Evolutionary conservation across 2,797 vertebrate genomes (phyloP).

Genomic region (Amphiprion clarkii): DNA sequence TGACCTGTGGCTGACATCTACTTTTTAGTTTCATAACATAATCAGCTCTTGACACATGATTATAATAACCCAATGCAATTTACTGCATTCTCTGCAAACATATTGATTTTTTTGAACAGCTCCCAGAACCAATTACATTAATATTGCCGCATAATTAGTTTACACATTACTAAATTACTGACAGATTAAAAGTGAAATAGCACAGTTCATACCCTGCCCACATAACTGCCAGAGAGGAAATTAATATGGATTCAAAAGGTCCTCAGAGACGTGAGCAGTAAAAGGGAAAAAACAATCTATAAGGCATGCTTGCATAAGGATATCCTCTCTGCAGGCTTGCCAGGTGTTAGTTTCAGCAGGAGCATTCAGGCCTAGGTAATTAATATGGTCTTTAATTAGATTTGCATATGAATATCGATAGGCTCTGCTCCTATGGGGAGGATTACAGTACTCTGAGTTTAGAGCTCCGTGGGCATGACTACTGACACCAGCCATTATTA

Average conservation of each 20-base stretch:
- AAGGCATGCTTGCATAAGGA: slow-evolving; percentile 92
- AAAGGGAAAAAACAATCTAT: slow-evolving; percentile 89
- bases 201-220: slow-evolving; percentile 93
- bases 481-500: slow-evolving; percentile 21
- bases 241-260: slow-evolving; percentile 99
- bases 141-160: slow-evolving; percentile 99
- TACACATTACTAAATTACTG: slow-evolving; percentile 99
- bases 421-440: slow-evolving; percentile 35
- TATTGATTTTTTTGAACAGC: slow-evolving; percentile 96
- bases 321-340: slow-evolving; percentile 89
- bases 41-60: slow-evolving; percentile 91
- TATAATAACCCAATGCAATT: slow-evolving; percentile 92
- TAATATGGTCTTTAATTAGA: slow-evolving; percentile 89
- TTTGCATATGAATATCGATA: slow-evolving; percentile 85
- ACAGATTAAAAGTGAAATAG: slow-evolving; percentile 99
- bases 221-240: slow-evolving; percentile 99
- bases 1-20: slow-evolving; percentile 85
- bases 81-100: slow-evolving; percentile 93
- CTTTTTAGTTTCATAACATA: slow-evolving; percentile 91
- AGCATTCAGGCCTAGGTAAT: slow-evolving; percentile 87
- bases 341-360: slow-evolving; percentile 86
- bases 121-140: slow-evolving; percentile 97
- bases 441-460: slow-evolving; percentile 55
- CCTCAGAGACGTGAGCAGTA: slow-evolving; percentile 91
- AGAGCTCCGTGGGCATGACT: slow-evolving; percentile 28